Evolutionary conservation across 1,140 invertebrate species (phyloP).

Genomic region (Spodoptera litura): DNA sequence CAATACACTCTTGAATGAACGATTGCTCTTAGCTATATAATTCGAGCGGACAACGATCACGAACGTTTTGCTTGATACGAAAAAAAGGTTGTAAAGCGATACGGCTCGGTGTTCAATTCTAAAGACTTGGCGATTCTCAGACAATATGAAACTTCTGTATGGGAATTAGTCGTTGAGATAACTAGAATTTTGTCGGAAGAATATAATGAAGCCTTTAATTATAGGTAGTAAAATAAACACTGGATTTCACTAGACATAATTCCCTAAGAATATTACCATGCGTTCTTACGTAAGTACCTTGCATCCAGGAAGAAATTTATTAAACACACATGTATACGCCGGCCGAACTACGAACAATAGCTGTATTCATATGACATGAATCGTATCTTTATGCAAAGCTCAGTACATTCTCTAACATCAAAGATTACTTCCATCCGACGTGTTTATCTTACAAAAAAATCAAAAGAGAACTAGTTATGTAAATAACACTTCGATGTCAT

Average conservation of each 20-base stretch:
- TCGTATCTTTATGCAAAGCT: constrained; percentile 14
- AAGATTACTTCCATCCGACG: constrained; percentile 34
- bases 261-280: no score
- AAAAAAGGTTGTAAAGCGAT: constrained; percentile 82
- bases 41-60: constrained; percentile 76
- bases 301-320: neutral
- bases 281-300: no score
- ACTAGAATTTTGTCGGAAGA: neutral
- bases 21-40: constrained; percentile 84
- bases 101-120: constrained; percentile 62
- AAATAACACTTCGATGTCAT: constrained; percentile 53
- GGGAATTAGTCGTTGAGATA: constrained; percentile 50
- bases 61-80: constrained; percentile 67
- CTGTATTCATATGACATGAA: constrained; percentile 11
- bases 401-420: constrained; percentile 42
- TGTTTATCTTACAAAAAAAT: constrained; percentile 38
- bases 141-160: constrained; percentile 62
- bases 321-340: neutral
- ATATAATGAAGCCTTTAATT: no score
- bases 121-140: constrained; percentile 57
- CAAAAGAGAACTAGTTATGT: constrained; percentile 50
- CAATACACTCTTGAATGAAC: constrained; percentile 82
- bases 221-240: no score
- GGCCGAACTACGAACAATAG: constrained; percentile 14
- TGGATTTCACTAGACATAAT: no score